A percentile compares a stretch with the other conserved stretches of the same genome.
Evolutionary conservation across 2,113 vertebrate genomes (phyloP).

Genomic region (Zeus faber): DNA sequence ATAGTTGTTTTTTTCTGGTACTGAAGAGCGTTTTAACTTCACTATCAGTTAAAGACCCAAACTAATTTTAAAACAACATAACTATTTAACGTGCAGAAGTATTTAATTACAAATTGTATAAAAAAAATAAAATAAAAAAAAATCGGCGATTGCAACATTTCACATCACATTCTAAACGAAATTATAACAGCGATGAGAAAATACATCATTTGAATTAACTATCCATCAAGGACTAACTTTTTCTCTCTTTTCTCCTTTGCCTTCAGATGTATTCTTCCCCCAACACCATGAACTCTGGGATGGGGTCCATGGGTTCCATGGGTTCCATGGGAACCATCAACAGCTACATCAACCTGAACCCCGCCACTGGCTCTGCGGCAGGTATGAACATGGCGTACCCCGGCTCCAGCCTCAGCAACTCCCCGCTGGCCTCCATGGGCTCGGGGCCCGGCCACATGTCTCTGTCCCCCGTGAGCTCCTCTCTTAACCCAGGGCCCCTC

Average conservation of each 20-base stretch:
- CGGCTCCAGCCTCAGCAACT: slow-evolving; percentile 65
- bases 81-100: no score
- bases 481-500: slow-evolving; percentile 73
- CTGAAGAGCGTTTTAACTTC: no score
- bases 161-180: no score
- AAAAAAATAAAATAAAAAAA: no score
- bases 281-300: slow-evolving; percentile 77
- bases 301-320: slow-evolving; percentile 80
- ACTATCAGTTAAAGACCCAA: no score
- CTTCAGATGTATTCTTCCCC: slow-evolving; percentile 83
- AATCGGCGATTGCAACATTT: no score
- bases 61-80: no score
- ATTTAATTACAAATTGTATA: no score
- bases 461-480: slow-evolving; percentile 71
- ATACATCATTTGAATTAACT: no score
- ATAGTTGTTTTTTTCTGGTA: neutral
- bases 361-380: slow-evolving; percentile 69
- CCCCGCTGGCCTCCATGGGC: slow-evolving; percentile 70
- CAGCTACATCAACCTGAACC: slow-evolving; percentile 88
- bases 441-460: slow-evolving; percentile 74
- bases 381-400: slow-evolving; percentile 80
- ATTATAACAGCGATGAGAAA: no score
- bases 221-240: slow-evolving; percentile 26
- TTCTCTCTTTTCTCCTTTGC: slow-evolving; percentile 1
- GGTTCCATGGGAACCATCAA: slow-evolving; percentile 83